phyloP scores from a whole-genome alignment of 1,140 invertebrate genomes.

The Cherax quadricarinatus region DNA sequence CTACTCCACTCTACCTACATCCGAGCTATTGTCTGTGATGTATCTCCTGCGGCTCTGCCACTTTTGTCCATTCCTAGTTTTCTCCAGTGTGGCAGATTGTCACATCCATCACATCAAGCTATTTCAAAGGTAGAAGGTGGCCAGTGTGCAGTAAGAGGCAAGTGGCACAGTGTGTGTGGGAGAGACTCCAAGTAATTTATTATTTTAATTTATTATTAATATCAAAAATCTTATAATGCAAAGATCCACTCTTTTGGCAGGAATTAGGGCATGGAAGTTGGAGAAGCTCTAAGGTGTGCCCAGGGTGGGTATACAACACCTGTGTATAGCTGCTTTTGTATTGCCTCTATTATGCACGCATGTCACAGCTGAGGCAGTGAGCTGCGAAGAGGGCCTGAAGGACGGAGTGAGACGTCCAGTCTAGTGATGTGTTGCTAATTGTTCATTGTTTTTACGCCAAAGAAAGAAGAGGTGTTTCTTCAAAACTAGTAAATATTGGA shows the following conservation, averaged over 20 bases:
- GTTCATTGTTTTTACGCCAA: conserved; percentile 59
- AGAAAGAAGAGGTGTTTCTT: conserved; percentile 66
- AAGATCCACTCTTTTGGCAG: conserved; percentile 50
- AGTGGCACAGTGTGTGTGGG: conserved; percentile 58
- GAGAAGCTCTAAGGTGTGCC: conserved; percentile 50
- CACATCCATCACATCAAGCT: not conserved
- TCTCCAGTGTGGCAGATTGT: not conserved
- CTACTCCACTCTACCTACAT: conserved; percentile 27
- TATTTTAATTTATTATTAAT: conserved; percentile 68
- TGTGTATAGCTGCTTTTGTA: conserved; percentile 68
- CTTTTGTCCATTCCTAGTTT: conserved; percentile 23
- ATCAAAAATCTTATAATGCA: conserved; percentile 26
- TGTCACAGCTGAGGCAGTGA: conserved; percentile 41
- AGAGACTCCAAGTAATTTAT: conserved; percentile 63
- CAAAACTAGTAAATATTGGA: conserved; percentile 51
- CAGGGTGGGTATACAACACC: conserved; percentile 61
- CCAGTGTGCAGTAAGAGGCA: conserved; percentile 67
- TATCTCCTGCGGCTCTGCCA: conserved; percentile 27
- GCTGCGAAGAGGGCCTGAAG: conserved; percentile 25
- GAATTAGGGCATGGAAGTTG: conserved; percentile 45
- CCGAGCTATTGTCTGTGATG: conserved; percentile 39
- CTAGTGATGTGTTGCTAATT: conserved; percentile 49
- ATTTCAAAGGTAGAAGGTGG: not conserved
- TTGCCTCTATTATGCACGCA: conserved; percentile 63
- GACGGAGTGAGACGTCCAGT: conserved; percentile 1